These are phyloP conservation scores for Catharus bicknelli DNA, from an alignment of 2,113 vertebrate genomes.

Conservation along the genomic window DNA sequence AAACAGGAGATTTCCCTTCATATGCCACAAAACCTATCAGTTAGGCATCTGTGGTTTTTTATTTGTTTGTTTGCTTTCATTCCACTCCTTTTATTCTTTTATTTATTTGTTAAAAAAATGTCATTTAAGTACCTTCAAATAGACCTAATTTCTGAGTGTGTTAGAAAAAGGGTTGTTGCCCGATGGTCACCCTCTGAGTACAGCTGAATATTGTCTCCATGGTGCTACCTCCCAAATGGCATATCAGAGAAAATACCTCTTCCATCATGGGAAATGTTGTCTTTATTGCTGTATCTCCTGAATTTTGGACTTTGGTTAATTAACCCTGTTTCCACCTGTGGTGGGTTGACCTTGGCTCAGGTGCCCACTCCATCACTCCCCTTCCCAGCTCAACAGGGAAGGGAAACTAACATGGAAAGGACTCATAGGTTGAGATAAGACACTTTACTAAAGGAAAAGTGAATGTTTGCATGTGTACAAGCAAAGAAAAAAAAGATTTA, in stretches of 20 bases:
- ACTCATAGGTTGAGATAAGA: neutral
- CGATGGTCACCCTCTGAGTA: neutral
- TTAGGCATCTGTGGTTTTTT: neutral
- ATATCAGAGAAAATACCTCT: neutral
- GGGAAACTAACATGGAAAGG: neutral
- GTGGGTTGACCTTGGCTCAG: neutral
- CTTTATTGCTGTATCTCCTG: neutral
- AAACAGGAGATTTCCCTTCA: neutral
- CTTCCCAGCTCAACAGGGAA: neutral
- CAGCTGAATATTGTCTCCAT: neutral
- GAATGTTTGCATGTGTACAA: rapidly evolving
- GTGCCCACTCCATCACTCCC: rapidly evolving
- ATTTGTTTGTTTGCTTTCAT: neutral
- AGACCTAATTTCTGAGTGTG: neutral
- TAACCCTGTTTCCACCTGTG: neutral
- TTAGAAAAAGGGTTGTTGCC: neutral
- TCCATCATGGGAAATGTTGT: neutral
- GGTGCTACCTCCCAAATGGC: neutral
- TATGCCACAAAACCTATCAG: neutral
- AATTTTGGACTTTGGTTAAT: neutral
- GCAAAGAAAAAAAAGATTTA: neutral
- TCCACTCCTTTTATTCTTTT: neutral
- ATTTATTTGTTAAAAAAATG: neutral
- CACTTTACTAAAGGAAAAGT: neutral
- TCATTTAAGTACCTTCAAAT: neutral